Base-by-base conservation (phyloP, 2,888 invertebrate species). In the Mythimna lalbum region DNA sequence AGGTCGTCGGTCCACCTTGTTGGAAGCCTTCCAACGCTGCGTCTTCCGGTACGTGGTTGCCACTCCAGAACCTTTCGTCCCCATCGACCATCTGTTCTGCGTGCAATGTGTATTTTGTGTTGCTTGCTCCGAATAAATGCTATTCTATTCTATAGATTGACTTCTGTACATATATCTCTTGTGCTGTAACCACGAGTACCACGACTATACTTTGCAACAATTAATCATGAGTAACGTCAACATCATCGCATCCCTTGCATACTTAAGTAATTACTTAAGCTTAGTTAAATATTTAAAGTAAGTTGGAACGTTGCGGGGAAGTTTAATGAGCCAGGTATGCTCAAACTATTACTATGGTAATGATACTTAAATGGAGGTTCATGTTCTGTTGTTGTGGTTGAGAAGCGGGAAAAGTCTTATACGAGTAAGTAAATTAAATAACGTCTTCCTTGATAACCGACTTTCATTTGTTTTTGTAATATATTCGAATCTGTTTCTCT, bases 181-280 rank as follows among this genome's bases (percentile, higher is more conserved):
- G 33, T 33, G 33, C 9, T 33, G 1, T 33, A 33, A 52, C 52
- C 17, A 17, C 43, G 17, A 39, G 33, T 33, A 56, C 57, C 61
- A 61, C 72, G 49, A 81, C 63, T 66, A 74, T 63, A 62, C 67
- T 78, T 80, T 63, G 31, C 39, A 56, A 60, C 65, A 79, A 88
- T 87, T 87, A 87, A 88, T 88, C 85, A 85, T 74, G 63, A 73
- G 56, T 36, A 67, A 67, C 82, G 82, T 87, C 83, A 86, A 69
- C 79, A 81, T 81, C 84, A 82, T 83, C 79, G 64, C 67, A 63
- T 57, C 63, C 80, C 73, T 72, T 80, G 88, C 85, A 87, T 88
- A 87, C 88, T 86, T 90, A 86, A 89, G 87, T 89, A 91, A 91
- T 92, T 90, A 90, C 90, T 90, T 90, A 88, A 87, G 90, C 87